Evolutionary conservation across 2,888 invertebrate genomes (phyloP), one percentile per base, ranked within the genome.

Genomic region (Chloroclysta siterata): DNA sequence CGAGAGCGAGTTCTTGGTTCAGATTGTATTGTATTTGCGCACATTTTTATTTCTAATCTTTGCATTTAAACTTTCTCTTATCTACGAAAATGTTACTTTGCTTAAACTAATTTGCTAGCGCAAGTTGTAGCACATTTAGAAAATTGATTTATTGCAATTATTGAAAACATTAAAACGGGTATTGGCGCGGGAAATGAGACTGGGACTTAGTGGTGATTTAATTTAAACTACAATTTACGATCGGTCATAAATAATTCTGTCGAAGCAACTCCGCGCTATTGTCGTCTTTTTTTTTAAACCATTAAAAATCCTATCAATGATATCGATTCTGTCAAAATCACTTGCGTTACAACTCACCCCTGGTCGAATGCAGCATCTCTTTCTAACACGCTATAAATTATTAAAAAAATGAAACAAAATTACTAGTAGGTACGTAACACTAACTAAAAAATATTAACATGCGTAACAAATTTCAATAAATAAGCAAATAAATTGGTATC

Each of bases 391-490:
- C 55, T 77, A 73, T 70, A 64, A 64, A 60, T 60, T 65, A n/a
- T 72, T 65, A 70, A 72, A 73, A 71, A 83, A 82, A 72, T 79
- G 81, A 78, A 81, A 83, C 70, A 76, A 80, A 81, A 82, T 78
- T 79, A 77, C 74, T 72, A 60, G 39, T 69, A 77, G 78, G 64
- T 50, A 15, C 51, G 74, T 77, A 11, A 72, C 78, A 72, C 75
- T 78, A 80, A 81, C 81, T 77, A 83, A 85, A 83, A 82, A 78
- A 77, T 80, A 82, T 82, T 83, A 84, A 81, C 83, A 82, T 53
- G 89, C 89, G 86, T 87, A 85, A 89, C 91, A 89, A 91, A 92
- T 92, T 92, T 88, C 85, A 88, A 89, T 90, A 90, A 91, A 91
- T 89, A 89, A 87, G 86, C 88, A 88, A 90, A 89, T 92, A 91